These are phyloP conservation scores for Zhuqinia jingwanae DNA, from an alignment of 2,888 invertebrate genomes.

Conservation along the genomic window DNA sequence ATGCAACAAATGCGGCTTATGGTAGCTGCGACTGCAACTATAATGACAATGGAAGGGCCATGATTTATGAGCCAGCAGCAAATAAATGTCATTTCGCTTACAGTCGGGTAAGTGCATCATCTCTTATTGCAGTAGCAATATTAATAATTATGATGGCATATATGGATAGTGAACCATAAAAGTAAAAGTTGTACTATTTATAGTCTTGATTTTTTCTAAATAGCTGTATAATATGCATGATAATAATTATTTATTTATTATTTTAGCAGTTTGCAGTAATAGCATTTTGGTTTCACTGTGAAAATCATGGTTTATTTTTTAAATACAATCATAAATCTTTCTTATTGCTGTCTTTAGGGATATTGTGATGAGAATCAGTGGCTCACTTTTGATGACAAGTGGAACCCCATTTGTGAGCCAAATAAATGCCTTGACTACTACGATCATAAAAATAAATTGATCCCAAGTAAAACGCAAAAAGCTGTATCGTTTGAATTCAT, in stretches of 20 bases:
- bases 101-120: constrained; percentile 54
- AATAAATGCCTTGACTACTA: constrained; percentile 70
- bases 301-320: too few relatives aligned
- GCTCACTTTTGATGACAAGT: constrained; percentile 70
- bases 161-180: background rate
- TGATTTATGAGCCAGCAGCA: constrained; percentile 58
- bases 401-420: constrained; percentile 67
- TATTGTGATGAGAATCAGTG: constrained; percentile 72
- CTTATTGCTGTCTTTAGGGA: constrained; percentile 58
- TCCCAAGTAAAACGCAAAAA: constrained; percentile 64
- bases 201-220: background rate
- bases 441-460: constrained; percentile 68
- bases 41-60: constrained; percentile 69
- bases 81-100: constrained; percentile 72
- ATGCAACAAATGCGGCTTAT: constrained; percentile 74
- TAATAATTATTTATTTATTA: too few relatives aligned
- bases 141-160: background rate
- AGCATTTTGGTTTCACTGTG: too few relatives aligned
- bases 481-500: constrained; percentile 65
- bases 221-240: background rate
- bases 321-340: too few relatives aligned
- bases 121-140: background rate
- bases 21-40: constrained; percentile 74
- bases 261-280: too few relatives aligned
- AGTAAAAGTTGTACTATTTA: constrained; percentile 36